These are phyloP conservation scores for Rhombomys opimus DNA, from an alignment of 2,113 vertebrate genomes.

Conservation along the genomic window DNA sequence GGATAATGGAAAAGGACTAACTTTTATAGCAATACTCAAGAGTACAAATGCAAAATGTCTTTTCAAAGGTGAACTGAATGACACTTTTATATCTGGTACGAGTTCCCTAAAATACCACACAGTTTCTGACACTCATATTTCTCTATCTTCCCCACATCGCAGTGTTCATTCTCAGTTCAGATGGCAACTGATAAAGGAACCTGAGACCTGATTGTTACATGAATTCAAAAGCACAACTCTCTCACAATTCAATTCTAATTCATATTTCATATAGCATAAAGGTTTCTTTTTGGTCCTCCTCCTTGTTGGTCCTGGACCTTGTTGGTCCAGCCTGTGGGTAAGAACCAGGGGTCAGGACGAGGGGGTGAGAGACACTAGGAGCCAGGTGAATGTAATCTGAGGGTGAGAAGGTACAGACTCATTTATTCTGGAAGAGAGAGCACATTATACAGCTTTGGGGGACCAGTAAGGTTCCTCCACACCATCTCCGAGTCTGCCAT, in stretches of 20 bases:
- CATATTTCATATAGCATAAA: neutral
- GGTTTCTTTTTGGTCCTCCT: neutral
- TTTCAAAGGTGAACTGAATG: neutral
- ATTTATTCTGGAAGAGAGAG: too few relatives aligned
- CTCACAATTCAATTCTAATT: neutral
- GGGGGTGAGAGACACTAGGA: too few relatives aligned
- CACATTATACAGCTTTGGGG: too few relatives aligned
- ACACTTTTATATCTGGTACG: neutral
- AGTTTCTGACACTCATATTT: slow-evolving; percentile 23
- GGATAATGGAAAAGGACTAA: neutral
- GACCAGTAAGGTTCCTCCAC: too few relatives aligned
- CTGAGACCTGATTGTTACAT: neutral
- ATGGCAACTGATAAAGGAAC: neutral
- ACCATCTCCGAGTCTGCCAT: too few relatives aligned
- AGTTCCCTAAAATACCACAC: neutral
- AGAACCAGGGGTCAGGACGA: too few relatives aligned
- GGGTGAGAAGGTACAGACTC: too few relatives aligned
- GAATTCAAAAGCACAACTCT: neutral
- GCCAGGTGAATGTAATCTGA: too few relatives aligned
- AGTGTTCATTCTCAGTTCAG: slow-evolving; percentile 1
- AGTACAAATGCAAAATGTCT: slow-evolving; percentile 15
- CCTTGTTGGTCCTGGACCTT: too few relatives aligned
- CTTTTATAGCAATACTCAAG: neutral
- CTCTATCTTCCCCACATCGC: neutral
- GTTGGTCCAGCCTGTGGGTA: too few relatives aligned